Evolutionary conservation across 2,113 vertebrate species (phyloP).

Genomic region (Merops nubicus): DNA sequence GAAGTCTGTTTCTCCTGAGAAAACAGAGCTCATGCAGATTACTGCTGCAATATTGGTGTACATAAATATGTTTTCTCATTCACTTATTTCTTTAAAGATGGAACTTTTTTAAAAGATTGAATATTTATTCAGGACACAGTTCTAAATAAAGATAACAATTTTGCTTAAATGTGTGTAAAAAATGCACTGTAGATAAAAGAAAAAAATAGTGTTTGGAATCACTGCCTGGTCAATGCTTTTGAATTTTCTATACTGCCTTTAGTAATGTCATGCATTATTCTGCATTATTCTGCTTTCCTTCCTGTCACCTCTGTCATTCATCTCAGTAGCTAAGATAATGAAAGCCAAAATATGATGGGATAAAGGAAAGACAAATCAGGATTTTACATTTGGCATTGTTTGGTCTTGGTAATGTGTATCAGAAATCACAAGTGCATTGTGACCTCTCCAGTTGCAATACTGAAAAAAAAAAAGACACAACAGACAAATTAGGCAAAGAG

Average conservation of each 20-base stretch:
- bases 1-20: background rate
- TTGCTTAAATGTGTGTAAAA: background rate
- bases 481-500: background rate
- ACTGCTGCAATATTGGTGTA: background rate
- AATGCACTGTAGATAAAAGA: background rate
- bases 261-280: background rate
- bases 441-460: background rate
- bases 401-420: background rate
- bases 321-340: background rate
- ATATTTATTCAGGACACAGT: background rate
- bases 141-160: background rate
- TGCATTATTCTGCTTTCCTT: background rate
- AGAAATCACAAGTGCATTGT: background rate
- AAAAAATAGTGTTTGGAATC: background rate
- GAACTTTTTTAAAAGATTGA: background rate
- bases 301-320: background rate
- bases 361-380: background rate
- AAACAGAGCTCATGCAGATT: background rate
- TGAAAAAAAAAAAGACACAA: background rate
- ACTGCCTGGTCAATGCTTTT: background rate
- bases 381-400: background rate
- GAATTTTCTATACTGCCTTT: background rate
- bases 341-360: background rate
- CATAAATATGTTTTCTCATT: background rate
- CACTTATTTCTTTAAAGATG: background rate